A percentile compares a stretch with the other conserved stretches of the same genome.
Evolutionary conservation across 1,140 invertebrate genomes (phyloP).

Genomic region (Lepidostoma basale): DNA sequence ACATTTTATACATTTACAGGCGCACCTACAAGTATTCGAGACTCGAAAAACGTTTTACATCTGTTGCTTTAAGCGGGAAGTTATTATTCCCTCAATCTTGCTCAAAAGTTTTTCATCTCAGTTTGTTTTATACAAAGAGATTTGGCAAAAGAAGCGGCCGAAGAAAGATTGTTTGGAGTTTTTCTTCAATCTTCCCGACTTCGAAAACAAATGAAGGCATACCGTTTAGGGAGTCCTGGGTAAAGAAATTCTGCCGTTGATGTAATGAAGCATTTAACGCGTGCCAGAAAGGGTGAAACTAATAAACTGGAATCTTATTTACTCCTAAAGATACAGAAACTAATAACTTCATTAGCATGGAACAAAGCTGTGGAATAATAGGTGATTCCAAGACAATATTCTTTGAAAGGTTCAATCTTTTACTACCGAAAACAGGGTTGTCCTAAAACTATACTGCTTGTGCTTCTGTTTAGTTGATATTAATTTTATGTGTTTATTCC

Average conservation of each 20-base stretch:
- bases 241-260: background rate
- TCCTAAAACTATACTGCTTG: no score
- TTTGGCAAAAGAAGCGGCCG: background rate
- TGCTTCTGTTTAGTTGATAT: no score
- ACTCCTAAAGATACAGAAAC: background rate
- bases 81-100: constrained; percentile 9
- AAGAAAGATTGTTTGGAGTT: constrained; percentile 20
- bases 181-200: constrained; percentile 16
- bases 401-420: no score
- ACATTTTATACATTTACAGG: no score
- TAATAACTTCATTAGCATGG: background rate
- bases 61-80: constrained; percentile 11
- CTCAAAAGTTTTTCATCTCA: constrained; percentile 4
- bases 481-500: no score
- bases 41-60: background rate
- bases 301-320: constrained; percentile 7
- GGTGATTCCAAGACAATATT: background rate
- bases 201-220: background rate
- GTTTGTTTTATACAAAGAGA: constrained; percentile 21
- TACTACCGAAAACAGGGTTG: no score
- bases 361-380: background rate
- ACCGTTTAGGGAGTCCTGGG: background rate
- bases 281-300: background rate
- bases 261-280: background rate
- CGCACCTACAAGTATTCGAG: no score